These are phyloP conservation scores for Choloepus hoffmanni DNA, from an alignment of 2,113 vertebrate genomes.

Conservation along the genomic window DNA sequence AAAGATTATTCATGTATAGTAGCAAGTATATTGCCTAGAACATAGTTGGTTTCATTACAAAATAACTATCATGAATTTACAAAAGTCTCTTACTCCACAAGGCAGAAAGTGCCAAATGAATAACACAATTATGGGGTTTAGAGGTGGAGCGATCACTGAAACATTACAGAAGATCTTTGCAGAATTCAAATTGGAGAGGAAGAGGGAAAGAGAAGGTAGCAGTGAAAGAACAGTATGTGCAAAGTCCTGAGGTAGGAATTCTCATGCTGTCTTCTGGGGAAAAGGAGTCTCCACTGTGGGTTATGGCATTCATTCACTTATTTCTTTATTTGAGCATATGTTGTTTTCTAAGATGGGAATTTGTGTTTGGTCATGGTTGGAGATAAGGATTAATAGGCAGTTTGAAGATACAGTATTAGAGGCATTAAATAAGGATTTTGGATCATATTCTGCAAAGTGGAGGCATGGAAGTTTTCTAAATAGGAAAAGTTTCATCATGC, in stretches of 20 bases:
- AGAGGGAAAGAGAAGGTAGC: not conserved
- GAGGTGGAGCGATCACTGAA: not conserved
- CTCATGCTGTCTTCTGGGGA: not conserved
- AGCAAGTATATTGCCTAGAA: not conserved
- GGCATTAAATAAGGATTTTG: not conserved
- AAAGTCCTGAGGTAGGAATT: not conserved
- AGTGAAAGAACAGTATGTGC: not conserved
- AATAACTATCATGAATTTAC: slow-evolving; percentile 15
- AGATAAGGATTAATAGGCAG: not conserved
- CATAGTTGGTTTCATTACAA: not conserved
- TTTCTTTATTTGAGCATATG: not conserved
- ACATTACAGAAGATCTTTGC: not conserved
- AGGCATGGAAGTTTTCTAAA: not conserved
- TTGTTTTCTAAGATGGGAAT: not conserved
- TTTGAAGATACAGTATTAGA: not conserved
- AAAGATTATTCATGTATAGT: not conserved
- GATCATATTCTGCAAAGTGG: not conserved
- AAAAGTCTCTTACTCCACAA: not conserved
- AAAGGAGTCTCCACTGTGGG: not conserved
- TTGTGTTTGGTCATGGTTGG: not conserved
- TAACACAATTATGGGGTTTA: not conserved
- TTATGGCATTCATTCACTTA: not conserved
- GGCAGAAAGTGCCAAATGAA: not conserved
- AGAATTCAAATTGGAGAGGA: not conserved
- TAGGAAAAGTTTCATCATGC: not conserved